Evolutionary conservation across 2,113 vertebrate genomes (phyloP).

Genomic region (Rousettus leschenaultii): DNA sequence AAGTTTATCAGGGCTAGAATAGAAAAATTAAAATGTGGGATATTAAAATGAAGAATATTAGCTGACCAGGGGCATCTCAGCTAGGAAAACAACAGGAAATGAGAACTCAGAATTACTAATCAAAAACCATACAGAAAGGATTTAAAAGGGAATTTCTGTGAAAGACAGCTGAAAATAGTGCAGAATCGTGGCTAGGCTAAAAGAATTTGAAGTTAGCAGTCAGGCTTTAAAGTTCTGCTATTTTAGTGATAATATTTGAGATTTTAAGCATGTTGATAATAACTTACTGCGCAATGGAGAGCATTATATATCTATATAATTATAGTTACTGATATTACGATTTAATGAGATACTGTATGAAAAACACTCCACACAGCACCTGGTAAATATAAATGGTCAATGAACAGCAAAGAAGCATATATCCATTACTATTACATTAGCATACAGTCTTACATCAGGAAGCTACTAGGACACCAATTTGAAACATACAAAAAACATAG

Average conservation of each 20-base stretch:
- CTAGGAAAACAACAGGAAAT: neutral
- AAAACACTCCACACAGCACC: neutral
- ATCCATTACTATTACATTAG: neutral
- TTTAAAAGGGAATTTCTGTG: neutral
- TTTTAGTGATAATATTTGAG: neutral
- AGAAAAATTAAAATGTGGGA: neutral
- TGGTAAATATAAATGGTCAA: neutral
- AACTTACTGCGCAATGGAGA: neutral
- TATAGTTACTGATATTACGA: neutral
- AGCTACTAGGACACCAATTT: neutral
- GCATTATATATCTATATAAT: neutral
- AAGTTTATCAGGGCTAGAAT: neutral
- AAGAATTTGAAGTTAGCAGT: neutral
- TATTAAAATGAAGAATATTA: constrained; percentile 18
- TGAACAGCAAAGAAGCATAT: neutral
- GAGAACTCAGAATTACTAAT: neutral
- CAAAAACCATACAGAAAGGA: neutral
- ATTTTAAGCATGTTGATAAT: neutral
- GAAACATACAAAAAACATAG: neutral
- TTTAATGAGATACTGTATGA: neutral
- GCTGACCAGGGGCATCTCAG: neutral
- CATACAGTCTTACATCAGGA: neutral
- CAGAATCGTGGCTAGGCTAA: neutral
- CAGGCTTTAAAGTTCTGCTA: neutral
- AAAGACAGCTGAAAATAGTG: neutral